Evolutionary conservation across 2,113 vertebrate species (phyloP).

Genomic region (Eubucco bourcierii): DNA sequence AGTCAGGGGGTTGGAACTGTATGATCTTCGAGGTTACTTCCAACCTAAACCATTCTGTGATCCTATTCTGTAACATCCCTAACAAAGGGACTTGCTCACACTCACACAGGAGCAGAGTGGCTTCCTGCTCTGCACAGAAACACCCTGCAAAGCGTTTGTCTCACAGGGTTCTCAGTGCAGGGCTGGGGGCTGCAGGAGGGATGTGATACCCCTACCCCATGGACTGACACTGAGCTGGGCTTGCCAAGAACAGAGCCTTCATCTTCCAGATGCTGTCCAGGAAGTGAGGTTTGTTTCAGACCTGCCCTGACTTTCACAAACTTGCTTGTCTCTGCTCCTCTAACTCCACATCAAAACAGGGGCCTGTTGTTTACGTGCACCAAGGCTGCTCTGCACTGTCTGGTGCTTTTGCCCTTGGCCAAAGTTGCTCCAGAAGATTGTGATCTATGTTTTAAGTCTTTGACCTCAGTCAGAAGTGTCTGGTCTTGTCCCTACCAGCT

Average conservation of each 20-base stretch:
- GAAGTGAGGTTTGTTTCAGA: background rate
- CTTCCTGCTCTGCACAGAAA: accelerated
- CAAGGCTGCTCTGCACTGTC: accelerated
- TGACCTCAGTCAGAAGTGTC: background rate
- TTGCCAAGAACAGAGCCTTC: accelerated
- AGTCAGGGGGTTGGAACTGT: too few relatives aligned
- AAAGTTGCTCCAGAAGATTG: background rate
- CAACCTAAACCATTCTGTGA: too few relatives aligned
- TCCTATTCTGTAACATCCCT: accelerated
- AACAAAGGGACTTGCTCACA: accelerated
- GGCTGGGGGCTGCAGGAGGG: accelerated
- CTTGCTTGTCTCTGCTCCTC: background rate
- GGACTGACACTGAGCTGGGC: background rate
- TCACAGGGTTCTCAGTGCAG: accelerated
- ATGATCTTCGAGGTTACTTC: too few relatives aligned
- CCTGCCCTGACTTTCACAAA: accelerated
- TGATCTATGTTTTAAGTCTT: background rate
- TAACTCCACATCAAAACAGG: background rate
- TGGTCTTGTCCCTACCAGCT: background rate
- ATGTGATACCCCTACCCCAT: accelerated
- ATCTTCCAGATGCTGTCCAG: accelerated
- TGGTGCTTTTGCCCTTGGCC: background rate
- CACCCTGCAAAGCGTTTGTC: accelerated
- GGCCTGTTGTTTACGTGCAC: accelerated
- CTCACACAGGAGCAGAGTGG: accelerated